Percentiles rank a stretch among this genome's conserved stretches.
Conservation (phyloP, 2,113 vertebrate genomes). For the Caloenas nicobarica region DNA sequence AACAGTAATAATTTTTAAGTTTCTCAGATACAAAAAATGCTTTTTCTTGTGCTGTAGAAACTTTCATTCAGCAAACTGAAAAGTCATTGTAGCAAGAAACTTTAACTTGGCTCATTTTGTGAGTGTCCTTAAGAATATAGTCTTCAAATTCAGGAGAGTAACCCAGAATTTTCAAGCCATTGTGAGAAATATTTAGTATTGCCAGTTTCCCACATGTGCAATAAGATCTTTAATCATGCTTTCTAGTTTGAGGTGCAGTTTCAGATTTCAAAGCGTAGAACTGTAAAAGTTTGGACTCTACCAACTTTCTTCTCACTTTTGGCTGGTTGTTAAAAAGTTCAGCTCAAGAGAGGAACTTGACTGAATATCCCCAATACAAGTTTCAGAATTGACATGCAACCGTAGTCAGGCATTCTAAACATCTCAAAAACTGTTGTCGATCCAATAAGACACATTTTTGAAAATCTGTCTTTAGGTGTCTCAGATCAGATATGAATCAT, state of each 20-base stretch:
- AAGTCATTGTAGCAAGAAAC: neutral
- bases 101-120: neutral
- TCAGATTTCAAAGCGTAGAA: neutral
- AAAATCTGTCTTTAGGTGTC: neutral
- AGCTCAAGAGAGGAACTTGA: neutral
- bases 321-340: neutral
- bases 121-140: neutral
- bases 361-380: neutral
- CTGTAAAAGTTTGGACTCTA: neutral
- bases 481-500: neutral
- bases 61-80: neutral
- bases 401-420: neutral
- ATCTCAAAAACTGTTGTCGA: neutral
- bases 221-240: neutral
- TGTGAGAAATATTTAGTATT: neutral
- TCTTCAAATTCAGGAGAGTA: neutral
- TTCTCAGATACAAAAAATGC: rapidly evolving
- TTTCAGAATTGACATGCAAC: neutral
- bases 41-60: neutral
- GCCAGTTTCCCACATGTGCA: neutral
- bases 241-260: neutral
- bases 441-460: neutral
- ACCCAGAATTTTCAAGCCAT: neutral
- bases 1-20: neutral
- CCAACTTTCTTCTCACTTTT: neutral